Evolutionary conservation across 2,113 vertebrate species (phyloP).

Genomic region (Stigmatopora argus): DNA sequence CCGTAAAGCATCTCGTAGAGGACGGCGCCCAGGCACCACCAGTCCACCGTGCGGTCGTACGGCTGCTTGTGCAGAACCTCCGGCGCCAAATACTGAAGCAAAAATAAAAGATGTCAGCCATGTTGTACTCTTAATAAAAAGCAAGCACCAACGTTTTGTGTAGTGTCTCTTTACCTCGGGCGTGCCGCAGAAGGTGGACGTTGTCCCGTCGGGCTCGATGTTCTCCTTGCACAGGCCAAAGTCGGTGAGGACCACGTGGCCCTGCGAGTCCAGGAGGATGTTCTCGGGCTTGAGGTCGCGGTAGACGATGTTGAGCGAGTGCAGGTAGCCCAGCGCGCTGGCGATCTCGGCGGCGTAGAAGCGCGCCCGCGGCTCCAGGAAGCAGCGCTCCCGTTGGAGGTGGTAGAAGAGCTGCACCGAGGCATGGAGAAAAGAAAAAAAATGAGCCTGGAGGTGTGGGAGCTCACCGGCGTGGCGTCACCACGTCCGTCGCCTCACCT

Average conservation of each 20-base stretch:
- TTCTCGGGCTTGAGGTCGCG: conserved; percentile 97
- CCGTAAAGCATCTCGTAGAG: conserved; percentile 98
- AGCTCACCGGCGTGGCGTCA: conserved; percentile 24
- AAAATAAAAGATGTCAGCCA: conserved; percentile 16
- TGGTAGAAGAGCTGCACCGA: conserved; percentile 91
- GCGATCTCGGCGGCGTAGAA: conserved; percentile 97
- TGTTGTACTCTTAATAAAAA: too few species aligned
- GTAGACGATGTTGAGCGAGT: conserved; percentile 97
- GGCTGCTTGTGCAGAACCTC: conserved; percentile 98
- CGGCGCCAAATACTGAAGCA: conserved; percentile 91
- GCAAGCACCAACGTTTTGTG: too few species aligned
- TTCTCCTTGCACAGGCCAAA: conserved; percentile 99
- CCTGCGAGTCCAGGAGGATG: conserved; percentile 93
- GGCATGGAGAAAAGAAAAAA: conserved; percentile 10
- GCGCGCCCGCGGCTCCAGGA: conserved; percentile 90
- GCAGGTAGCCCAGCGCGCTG: conserved; percentile 94
- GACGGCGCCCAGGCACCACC: conserved; percentile 97
- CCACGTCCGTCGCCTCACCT: conserved; percentile 77
- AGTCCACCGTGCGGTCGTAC: conserved; percentile 95
- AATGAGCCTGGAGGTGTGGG: too few species aligned
- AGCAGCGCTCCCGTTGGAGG: conserved; percentile 95
- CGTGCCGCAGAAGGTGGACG: conserved; percentile 96
- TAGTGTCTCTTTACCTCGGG: conserved; percentile 92
- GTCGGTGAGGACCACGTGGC: conserved; percentile 95
- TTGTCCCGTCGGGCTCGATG: conserved; percentile 94